A percentile compares a stretch with the other conserved stretches of the same genome.
These are phyloP conservation scores for Poeciliopsis occidentalis DNA, from an alignment of 2,113 vertebrate species.

Conservation along the genomic window DNA sequence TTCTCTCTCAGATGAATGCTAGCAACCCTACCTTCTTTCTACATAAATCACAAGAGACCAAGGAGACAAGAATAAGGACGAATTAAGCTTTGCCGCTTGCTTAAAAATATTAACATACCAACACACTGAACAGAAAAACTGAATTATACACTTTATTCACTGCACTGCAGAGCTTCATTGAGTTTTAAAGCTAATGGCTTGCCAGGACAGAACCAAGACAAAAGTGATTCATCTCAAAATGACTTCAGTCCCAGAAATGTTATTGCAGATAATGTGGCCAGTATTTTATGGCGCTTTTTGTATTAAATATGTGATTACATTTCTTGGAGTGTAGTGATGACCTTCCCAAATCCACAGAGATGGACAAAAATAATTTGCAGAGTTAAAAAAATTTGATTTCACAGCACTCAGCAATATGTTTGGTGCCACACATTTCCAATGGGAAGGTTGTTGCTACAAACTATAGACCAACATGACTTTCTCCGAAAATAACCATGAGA, in stretches of 20 bases:
- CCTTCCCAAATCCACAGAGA: not conserved
- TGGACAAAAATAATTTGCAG: not conserved
- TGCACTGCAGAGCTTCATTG: not conserved
- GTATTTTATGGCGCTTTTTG: too few relatives aligned
- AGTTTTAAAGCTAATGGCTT: not conserved
- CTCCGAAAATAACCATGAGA: too few relatives aligned
- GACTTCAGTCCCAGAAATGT: too few relatives aligned
- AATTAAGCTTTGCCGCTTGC: conserved; percentile 19
- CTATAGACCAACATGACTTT: too few relatives aligned
- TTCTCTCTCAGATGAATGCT: conserved; percentile 40
- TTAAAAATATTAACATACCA: conserved; percentile 6
- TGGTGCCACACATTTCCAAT: too few relatives aligned
- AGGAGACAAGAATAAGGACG: not conserved
- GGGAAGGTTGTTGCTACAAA: too few relatives aligned
- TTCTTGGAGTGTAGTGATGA: too few relatives aligned
- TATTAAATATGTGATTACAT: too few relatives aligned
- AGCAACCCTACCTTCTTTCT: conserved; percentile 14
- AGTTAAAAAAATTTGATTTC: not conserved
- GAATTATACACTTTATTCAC: not conserved
- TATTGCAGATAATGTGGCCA: too few relatives aligned
- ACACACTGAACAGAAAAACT: not conserved
- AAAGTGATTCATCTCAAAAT: too few relatives aligned
- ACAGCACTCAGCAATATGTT: not conserved
- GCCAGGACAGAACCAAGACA: too few relatives aligned
- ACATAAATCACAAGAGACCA: not conserved